These are phyloP conservation scores for Etia nguti DNA, from an alignment of 2,113 vertebrate species.

Conservation along the genomic window DNA sequence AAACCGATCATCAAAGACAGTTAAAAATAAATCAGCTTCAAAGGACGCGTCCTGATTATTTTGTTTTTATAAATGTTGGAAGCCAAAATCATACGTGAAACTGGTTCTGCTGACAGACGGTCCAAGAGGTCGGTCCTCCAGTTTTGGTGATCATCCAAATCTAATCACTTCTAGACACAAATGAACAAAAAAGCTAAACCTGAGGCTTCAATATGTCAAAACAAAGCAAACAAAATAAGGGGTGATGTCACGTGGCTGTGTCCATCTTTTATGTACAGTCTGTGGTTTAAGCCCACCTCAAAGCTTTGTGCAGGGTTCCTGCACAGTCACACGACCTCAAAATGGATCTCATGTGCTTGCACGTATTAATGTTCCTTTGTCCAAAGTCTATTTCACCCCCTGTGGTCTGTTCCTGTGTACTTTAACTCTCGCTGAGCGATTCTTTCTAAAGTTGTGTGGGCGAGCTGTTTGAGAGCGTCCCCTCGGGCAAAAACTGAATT, in stretches of 20 bases:
- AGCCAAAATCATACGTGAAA: not conserved
- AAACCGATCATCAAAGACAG: not conserved
- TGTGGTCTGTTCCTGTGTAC: not conserved
- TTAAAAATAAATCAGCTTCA: not conserved
- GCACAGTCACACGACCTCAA: accelerated
- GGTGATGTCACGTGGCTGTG: not conserved
- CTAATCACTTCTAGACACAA: not conserved
- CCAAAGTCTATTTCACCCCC: not conserved
- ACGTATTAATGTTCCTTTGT: not conserved
- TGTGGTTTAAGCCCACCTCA: accelerated
- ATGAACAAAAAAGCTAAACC: not conserved
- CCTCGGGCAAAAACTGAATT: accelerated
- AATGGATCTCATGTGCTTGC: accelerated
- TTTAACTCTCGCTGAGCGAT: accelerated
- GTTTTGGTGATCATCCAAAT: not conserved
- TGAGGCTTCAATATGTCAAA: not conserved
- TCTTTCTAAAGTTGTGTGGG: not conserved
- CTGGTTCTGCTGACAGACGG: not conserved
- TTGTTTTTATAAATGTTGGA: not conserved
- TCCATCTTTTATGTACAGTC: not conserved
- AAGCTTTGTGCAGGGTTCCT: not conserved
- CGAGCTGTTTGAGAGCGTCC: not conserved
- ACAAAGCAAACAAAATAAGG: accelerated
- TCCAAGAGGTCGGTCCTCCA: not conserved
- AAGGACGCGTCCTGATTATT: accelerated